phyloP scores from a whole-genome alignment of 2,888 invertebrate genomes.

The Molanna angustata region DNA sequence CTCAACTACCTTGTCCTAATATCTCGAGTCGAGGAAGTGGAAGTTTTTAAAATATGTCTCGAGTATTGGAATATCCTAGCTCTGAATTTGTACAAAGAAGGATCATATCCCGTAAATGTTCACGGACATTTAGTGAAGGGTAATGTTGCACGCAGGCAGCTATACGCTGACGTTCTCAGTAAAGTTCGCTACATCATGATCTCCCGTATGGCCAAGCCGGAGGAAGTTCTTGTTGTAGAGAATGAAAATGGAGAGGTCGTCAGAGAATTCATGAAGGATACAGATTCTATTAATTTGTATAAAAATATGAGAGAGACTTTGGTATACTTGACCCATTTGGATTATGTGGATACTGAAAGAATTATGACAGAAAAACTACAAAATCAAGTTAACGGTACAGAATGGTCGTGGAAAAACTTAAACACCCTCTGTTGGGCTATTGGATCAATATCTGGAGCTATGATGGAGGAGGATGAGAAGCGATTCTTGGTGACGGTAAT shows the following conservation, averaged over 20 bases:
- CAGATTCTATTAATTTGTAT: conserved; percentile 98
- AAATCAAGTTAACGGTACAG: conserved; percentile 96
- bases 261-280: conserved; percentile 99
- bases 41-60: conserved; percentile 98
- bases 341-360: conserved; percentile 94
- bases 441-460: conserved; percentile 97
- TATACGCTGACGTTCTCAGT: conserved; percentile 78
- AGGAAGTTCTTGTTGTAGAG: conserved; percentile 98
- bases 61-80: conserved; percentile 98
- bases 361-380: conserved; percentile 99
- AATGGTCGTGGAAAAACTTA: conserved; percentile 99
- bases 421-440: conserved; percentile 99
- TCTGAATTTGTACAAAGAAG: conserved; percentile 88
- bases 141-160: conserved; percentile 60
- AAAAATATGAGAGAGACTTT: conserved; percentile 98
- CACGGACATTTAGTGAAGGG: conserved; percentile 45
- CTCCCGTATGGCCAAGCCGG: conserved; percentile 99
- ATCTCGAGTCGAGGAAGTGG: conserved; percentile 98
- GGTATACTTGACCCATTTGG: conserved; percentile 98
- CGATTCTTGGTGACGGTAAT: conserved; percentile 98
- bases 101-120: conserved; percentile 62
- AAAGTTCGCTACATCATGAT: conserved; percentile 97
- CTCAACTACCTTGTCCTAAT: conserved; percentile 85
- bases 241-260: conserved; percentile 99
- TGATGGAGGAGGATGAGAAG: conserved; percentile 99